A percentile compares a stretch with the other conserved stretches of the same genome.
Evolutionary conservation across 1,140 invertebrate species (phyloP).

Genomic region (Lepidurus couesii): DNA sequence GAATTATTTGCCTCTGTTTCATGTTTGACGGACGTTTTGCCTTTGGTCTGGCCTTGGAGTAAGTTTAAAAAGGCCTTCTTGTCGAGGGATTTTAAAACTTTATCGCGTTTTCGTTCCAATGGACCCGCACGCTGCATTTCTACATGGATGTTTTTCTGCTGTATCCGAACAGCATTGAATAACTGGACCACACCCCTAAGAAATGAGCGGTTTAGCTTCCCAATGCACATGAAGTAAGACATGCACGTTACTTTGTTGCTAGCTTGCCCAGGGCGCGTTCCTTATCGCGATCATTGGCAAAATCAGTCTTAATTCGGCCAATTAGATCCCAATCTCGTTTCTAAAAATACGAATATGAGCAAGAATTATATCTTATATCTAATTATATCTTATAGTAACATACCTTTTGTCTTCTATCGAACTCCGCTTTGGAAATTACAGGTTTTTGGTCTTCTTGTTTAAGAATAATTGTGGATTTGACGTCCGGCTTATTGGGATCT

Average conservation of each 20-base stretch:
- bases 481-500: conserved; percentile 37
- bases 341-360: conserved; percentile 39
- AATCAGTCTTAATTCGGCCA: conserved; percentile 65
- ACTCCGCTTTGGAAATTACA: conserved; percentile 33
- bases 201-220: conserved; percentile 38
- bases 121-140: conserved; percentile 65
- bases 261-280: conserved; percentile 72
- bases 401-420: conserved; percentile 31
- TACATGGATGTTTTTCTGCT: conserved; percentile 69
- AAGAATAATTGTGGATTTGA: conserved; percentile 42
- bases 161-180: conserved; percentile 81
- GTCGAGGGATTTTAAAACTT: conserved; percentile 71
- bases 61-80: conserved; percentile 76
- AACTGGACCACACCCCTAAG: conserved; percentile 80
- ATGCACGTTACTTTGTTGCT: conserved; percentile 58
- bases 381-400: conserved; percentile 27
- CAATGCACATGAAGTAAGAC: background rate
- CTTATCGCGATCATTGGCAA: conserved; percentile 59
- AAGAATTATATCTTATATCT: conserved; percentile 41
- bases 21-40: conserved; percentile 37
- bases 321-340: conserved; percentile 58
- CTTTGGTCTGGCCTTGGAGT: conserved; percentile 56
- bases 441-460: conserved; percentile 35
- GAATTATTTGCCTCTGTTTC: conserved; percentile 45
- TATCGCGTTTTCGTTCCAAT: conserved; percentile 73